These are phyloP conservation scores for Perca schrenkii DNA, from an alignment of 2,113 vertebrate species.

Conservation along the genomic window DNA sequence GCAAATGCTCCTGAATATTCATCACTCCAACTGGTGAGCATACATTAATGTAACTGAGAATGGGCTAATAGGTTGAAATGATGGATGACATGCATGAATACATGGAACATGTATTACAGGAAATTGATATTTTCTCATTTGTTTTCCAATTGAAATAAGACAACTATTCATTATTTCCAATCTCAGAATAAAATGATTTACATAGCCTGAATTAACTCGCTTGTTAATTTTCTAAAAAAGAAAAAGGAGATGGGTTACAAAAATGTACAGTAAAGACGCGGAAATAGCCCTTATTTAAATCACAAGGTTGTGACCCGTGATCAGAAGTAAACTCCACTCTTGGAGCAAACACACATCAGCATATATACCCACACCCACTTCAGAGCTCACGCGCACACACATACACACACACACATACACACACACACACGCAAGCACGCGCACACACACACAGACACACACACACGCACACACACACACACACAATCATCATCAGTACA, in stretches of 20 bases:
- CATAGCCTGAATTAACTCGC: not conserved
- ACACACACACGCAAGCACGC: not conserved
- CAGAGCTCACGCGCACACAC: slow-evolving; percentile 6
- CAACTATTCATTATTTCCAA: slow-evolving; percentile 10
- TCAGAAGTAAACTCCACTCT: slow-evolving; percentile 79
- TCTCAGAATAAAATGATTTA: slow-evolving; percentile 1
- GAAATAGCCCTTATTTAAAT: slow-evolving; percentile 83
- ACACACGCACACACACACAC: slow-evolving; percentile 12
- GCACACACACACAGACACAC: slow-evolving; percentile 3
- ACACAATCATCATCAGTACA: slow-evolving; percentile 22
- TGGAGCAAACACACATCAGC: slow-evolving; percentile 63
- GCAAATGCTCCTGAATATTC: slow-evolving; percentile 66
- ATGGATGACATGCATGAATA: slow-evolving; percentile 55
- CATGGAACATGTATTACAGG: slow-evolving; percentile 38
- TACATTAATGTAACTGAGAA: slow-evolving; percentile 31
- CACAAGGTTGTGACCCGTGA: slow-evolving; percentile 78
- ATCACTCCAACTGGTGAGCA: slow-evolving; percentile 54
- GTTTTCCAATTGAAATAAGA: slow-evolving; percentile 28
- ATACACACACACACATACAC: slow-evolving; percentile 5
- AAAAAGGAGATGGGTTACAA: slow-evolving; percentile 10
- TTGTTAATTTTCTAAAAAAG: not conserved
- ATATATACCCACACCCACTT: slow-evolving; percentile 10
- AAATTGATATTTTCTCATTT: slow-evolving; percentile 52
- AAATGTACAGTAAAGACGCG: slow-evolving; percentile 25
- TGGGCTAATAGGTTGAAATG: slow-evolving; percentile 47